A percentile compares a stretch with the other conserved stretches of the same genome.
phyloP scores from a whole-genome alignment of 1,140 invertebrate species.

The Bombus waltoni region DNA sequence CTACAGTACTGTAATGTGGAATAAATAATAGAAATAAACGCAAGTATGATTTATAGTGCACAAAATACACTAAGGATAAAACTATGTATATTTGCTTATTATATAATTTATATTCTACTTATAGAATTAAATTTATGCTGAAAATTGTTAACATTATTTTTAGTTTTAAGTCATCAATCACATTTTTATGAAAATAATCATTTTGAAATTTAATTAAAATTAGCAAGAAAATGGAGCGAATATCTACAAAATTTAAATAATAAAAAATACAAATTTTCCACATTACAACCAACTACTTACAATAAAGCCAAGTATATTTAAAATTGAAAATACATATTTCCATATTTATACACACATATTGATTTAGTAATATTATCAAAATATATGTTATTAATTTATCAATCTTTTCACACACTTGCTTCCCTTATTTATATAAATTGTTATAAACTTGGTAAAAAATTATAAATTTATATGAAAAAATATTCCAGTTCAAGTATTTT shows the following conservation, averaged over 20 bases:
- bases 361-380: conserved; percentile 1
- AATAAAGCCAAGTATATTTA: neutral
- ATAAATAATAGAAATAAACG: neutral
- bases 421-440: neutral
- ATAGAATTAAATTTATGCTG: conserved; percentile 29
- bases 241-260: neutral
- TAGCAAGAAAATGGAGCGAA: neutral
- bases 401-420: neutral
- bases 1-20: neutral
- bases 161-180: neutral
- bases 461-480: neutral
- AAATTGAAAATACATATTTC: neutral
- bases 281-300: neutral
- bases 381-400: neutral
- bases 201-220: neutral
- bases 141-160: conserved; percentile 2
- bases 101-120: conserved; percentile 15
- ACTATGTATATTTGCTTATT: conserved; percentile 20
- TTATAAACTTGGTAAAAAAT: neutral
- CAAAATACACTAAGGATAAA: conserved; percentile 22
- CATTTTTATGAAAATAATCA: neutral
- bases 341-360: neutral
- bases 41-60: neutral
- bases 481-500: conserved; percentile 44
- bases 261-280: neutral